phyloP scores from a whole-genome alignment of 2,113 vertebrate species.

The Carassius auratus region DNA sequence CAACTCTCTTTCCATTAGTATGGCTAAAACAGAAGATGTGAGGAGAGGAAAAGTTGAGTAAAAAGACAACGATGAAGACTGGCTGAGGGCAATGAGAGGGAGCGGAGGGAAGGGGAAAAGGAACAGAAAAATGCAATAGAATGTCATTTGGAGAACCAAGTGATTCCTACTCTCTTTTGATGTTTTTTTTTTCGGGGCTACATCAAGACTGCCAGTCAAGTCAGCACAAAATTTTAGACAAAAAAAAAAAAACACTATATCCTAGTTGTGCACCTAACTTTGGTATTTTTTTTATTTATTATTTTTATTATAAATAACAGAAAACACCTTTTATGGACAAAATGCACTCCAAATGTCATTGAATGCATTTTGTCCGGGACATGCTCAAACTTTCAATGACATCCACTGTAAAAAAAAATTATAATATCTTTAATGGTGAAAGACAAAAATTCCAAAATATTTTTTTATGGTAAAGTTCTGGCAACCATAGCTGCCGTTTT shows the following conservation, averaged over 20 bases:
- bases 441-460: no score
- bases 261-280: background rate
- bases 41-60: slow-evolving; percentile 44
- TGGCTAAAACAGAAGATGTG: slow-evolving; percentile 13
- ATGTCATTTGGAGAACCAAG: slow-evolving; percentile 5
- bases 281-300: no score
- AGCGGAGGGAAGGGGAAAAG: background rate
- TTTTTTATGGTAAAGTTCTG: no score
- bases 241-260: background rate
- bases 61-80: slow-evolving; percentile 49
- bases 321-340: no score
- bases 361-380: background rate
- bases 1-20: slow-evolving; percentile 39
- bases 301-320: no score
- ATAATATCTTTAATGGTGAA: no score
- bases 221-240: background rate
- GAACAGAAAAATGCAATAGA: background rate
- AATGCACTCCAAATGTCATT: background rate
- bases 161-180: background rate
- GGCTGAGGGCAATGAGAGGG: slow-evolving; percentile 40
- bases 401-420: no score
- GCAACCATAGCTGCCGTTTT: no score
- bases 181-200: background rate
- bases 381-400: background rate
- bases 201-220: background rate